A percentile compares a stretch with the other conserved stretches of the same genome.
phyloP scores from a whole-genome alignment of 2,797 vertebrate species.

The Pseudomugil gertrudae region DNA sequence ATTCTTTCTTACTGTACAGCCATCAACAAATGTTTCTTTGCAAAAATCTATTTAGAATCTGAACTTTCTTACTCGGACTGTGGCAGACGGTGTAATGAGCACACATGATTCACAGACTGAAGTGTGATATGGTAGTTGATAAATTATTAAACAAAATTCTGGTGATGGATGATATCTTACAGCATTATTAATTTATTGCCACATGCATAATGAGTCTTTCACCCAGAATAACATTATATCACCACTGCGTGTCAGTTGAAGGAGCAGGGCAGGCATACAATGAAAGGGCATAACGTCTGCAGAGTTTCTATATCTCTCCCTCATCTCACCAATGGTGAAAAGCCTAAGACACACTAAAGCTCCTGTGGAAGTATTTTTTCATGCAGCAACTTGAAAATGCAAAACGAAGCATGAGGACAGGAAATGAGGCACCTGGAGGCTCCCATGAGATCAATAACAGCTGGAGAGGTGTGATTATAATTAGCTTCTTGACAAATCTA shows the following conservation, averaged over 20 bases:
- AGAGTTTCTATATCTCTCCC: neutral
- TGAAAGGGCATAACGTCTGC: neutral
- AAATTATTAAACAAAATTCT: constrained; percentile 43
- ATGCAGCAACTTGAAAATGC: constrained; percentile 17
- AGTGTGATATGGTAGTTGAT: constrained; percentile 7
- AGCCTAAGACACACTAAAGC: constrained; percentile 13
- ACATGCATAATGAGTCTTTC: constrained; percentile 42
- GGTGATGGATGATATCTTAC: constrained; percentile 45
- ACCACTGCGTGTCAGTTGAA: neutral
- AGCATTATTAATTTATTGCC: constrained; percentile 55
- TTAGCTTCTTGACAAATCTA: constrained; percentile 38
- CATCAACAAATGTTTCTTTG: constrained; percentile 6
- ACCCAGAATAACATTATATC: constrained; percentile 25
- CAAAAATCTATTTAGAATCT: neutral
- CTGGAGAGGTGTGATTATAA: constrained; percentile 42
- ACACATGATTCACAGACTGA: constrained; percentile 6
- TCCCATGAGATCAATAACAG: constrained; percentile 30
- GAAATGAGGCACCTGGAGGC: constrained; percentile 39
- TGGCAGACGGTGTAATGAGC: constrained; percentile 19
- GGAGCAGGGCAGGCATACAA: neutral
- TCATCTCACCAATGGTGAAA: constrained; percentile 3
- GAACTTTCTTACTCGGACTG: neutral
- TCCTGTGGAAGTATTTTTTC: neutral
- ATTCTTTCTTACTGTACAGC: neutral
- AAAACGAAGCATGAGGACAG: constrained; percentile 2